Conservation (phyloP, 1,140 invertebrate genomes). For the Drosophila punjabiensis region DNA sequence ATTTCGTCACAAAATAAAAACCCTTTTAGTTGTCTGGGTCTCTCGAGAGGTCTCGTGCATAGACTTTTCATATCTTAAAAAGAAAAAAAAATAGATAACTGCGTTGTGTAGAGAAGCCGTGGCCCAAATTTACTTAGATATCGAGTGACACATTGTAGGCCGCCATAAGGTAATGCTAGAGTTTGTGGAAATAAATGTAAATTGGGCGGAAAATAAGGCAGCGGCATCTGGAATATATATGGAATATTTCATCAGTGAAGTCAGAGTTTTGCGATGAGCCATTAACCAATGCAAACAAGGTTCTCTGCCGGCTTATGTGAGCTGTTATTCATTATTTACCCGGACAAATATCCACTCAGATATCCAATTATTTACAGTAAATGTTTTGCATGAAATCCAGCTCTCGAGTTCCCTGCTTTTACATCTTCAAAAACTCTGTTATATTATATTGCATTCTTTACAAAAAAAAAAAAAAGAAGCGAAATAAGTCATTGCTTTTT, state of each 20-base stretch:
- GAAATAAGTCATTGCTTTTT: slow-evolving; percentile 72
- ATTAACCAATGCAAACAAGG: slow-evolving; percentile 55
- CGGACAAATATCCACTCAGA: slow-evolving; percentile 42
- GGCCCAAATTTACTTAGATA: slow-evolving; percentile 67
- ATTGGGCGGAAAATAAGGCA: slow-evolving; percentile 13
- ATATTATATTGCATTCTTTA: slow-evolving; percentile 45
- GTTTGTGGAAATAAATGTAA: slow-evolving; percentile 38
- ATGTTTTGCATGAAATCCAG: slow-evolving; percentile 64
- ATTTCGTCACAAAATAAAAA: slow-evolving; percentile 18
- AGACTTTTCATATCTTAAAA: slow-evolving; percentile 67
- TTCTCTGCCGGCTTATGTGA: neutral
- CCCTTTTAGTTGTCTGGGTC: slow-evolving; percentile 43
- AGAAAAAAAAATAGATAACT: slow-evolving; percentile 57
- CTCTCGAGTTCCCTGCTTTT: slow-evolving; percentile 26
- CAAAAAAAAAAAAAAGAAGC: slow-evolving; percentile 25
- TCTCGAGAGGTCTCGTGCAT: slow-evolving; percentile 40
- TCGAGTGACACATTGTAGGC: slow-evolving; percentile 43
- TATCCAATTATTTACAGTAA: slow-evolving; percentile 63
- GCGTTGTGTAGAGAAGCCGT: slow-evolving; percentile 45
- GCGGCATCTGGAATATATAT: neutral
- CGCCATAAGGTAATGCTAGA: slow-evolving; percentile 22
- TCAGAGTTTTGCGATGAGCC: slow-evolving; percentile 34
- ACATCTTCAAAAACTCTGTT: slow-evolving; percentile 12
- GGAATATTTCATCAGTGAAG: slow-evolving; percentile 7
- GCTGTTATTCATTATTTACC: slow-evolving; percentile 10